These are phyloP conservation scores for Coenonympha glycerion DNA, from an alignment of 2,888 invertebrate species.

Conservation along the genomic window DNA sequence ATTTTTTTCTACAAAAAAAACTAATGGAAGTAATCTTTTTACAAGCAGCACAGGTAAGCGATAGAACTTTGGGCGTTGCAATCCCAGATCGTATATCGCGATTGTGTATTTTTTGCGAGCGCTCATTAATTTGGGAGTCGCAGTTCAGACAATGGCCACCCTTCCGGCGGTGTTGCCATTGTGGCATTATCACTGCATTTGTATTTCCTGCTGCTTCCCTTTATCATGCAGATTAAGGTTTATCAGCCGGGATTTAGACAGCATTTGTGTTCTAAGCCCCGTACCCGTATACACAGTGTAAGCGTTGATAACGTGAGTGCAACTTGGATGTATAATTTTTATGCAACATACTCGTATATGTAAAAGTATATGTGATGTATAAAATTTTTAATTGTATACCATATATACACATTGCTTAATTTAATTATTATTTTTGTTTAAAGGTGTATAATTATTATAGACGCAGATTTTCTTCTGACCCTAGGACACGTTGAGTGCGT, in stretches of 20 bases:
- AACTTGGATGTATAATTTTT: not conserved
- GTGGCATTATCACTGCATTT: conserved; percentile 63
- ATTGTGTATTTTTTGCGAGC: conserved; percentile 66
- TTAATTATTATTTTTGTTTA: no score
- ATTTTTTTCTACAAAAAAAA: not conserved
- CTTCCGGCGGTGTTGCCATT: conserved; percentile 59
- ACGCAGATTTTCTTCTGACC: no score
- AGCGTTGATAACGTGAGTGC: not conserved
- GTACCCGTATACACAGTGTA: not conserved
- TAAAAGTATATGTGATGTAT: no score
- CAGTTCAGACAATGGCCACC: conserved; percentile 68
- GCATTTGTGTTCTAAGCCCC: conserved; percentile 22
- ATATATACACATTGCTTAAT: no score
- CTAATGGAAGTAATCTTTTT: not conserved
- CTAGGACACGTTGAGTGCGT: no score
- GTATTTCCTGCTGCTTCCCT: conserved; percentile 65
- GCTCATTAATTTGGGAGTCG: conserved; percentile 73
- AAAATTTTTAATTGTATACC: no score
- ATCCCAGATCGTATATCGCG: conserved; percentile 61
- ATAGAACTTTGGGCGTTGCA: conserved; percentile 46
- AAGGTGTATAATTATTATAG: no score
- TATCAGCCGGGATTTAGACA: conserved; percentile 60
- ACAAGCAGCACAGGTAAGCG: conserved; percentile 5
- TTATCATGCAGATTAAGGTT: conserved; percentile 73
- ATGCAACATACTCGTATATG: no score